A percentile compares a stretch with the other conserved stretches of the same genome.
phyloP scores from a whole-genome alignment of 2,888 invertebrate species.

The Lochmaea crataegi region DNA sequence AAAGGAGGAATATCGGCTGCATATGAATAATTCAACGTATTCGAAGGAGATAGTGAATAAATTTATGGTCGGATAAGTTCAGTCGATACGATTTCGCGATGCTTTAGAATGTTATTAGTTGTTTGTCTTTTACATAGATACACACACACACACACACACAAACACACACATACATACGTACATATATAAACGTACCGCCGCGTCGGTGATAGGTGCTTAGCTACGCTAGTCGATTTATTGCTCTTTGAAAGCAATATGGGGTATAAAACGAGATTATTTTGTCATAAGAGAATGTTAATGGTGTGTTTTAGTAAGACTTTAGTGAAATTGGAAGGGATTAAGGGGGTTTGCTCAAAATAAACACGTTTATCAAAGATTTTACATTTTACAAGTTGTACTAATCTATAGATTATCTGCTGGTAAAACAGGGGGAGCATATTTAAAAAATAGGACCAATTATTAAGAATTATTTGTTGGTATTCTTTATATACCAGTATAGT shows the following conservation, averaged over 20 bases:
- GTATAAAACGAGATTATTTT: constrained; percentile 5
- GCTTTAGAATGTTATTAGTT: constrained; percentile 34
- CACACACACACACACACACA: not conserved
- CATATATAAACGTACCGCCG: not conserved
- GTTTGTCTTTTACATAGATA: constrained; percentile 32
- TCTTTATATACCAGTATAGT: no score
- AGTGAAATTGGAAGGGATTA: not conserved
- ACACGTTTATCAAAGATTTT: not conserved
- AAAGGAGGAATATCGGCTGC: constrained; percentile 17
- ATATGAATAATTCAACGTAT: constrained; percentile 37
- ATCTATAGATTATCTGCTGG: no score
- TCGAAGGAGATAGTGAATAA: constrained; percentile 27
- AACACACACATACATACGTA: not conserved
- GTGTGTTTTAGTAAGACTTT: not conserved
- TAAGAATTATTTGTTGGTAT: no score
- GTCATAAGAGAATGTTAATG: constrained; percentile 10
- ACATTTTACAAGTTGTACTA: no score
- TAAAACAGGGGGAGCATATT: no score
- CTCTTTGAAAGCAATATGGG: constrained; percentile 4
- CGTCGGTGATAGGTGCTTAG: constrained; percentile 3
- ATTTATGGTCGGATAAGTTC: constrained; percentile 31
- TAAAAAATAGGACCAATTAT: no score
- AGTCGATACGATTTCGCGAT: constrained; percentile 33
- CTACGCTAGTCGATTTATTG: constrained; percentile 25
- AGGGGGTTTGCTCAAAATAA: not conserved